phyloP scores from a whole-genome alignment of 2,888 invertebrate species.

The Eretmocerus hayati region DNA sequence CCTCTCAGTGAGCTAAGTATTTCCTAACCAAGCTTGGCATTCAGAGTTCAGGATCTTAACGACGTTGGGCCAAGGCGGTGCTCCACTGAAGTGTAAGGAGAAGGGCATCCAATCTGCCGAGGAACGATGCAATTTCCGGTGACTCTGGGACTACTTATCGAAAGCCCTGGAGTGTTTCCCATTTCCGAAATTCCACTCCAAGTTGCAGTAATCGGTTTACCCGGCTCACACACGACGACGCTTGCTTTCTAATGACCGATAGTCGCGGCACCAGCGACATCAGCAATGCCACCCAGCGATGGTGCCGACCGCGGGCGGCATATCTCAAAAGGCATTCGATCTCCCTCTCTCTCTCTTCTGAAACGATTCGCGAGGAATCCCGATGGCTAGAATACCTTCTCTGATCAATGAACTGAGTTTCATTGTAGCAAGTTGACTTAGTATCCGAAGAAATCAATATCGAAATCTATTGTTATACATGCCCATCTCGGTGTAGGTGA shows the following conservation, averaged over 20 bases:
- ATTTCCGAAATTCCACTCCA: constrained; percentile 12
- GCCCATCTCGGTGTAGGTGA: too few relatives aligned
- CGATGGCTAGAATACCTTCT: too few relatives aligned
- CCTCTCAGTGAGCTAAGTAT: constrained; percentile 7
- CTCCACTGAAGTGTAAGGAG: not conserved
- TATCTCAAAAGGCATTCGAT: too few relatives aligned
- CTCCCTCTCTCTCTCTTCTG: too few relatives aligned
- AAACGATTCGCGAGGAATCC: too few relatives aligned
- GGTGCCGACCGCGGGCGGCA: too few relatives aligned
- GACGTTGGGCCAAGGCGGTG: not conserved
- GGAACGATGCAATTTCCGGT: constrained; percentile 15
- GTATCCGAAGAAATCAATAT: too few relatives aligned
- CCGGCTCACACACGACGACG: constrained; percentile 8
- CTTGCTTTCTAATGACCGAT: constrained; percentile 11
- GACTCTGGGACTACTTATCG: constrained; percentile 14
- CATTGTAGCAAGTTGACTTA: too few relatives aligned
- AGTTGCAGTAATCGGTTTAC: constrained; percentile 12
- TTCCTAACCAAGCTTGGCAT: not conserved
- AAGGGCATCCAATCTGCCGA: constrained; percentile 12
- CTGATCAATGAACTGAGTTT: too few relatives aligned
- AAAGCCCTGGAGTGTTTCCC: constrained; percentile 12
- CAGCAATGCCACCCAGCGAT: not conserved
- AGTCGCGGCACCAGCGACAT: not conserved
- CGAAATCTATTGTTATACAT: too few relatives aligned
- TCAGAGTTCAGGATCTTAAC: not conserved